Conservation (phyloP, 2,797 vertebrate genomes). For the Macrochelys suwanniensis region DNA sequence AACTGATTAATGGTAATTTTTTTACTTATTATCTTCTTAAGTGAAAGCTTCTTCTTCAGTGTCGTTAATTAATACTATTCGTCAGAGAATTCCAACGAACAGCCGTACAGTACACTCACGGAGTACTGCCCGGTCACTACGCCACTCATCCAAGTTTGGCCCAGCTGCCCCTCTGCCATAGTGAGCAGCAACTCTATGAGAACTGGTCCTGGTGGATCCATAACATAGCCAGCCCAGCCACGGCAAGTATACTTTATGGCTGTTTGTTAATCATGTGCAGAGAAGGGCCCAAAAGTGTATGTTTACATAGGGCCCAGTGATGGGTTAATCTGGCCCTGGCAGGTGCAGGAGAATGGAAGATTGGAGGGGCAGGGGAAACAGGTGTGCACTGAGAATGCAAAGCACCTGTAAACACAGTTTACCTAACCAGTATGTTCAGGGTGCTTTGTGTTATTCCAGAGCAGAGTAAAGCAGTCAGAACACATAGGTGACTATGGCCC, state of each 20-base stretch:
- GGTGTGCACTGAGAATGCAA: background rate
- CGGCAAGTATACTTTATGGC: background rate
- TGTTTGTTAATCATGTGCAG: background rate
- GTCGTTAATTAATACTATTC: background rate
- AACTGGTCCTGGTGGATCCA: background rate
- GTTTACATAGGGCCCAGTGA: background rate
- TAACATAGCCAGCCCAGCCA: background rate
- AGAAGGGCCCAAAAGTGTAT: background rate
- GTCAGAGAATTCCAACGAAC: background rate
- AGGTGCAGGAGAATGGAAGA: background rate
- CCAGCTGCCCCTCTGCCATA: background rate
- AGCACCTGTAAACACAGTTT: background rate
- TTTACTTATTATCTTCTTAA: background rate
- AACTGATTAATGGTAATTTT: background rate
- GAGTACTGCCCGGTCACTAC: background rate
- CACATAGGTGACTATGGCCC: background rate
- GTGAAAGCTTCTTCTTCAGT: background rate
- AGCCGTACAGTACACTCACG: background rate
- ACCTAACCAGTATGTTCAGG: background rate
- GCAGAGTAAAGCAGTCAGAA: background rate
- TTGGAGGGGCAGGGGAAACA: background rate
- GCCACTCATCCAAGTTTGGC: background rate
- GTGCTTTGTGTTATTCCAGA: background rate
- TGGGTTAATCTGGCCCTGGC: background rate
- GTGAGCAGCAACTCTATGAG: background rate